These are phyloP conservation scores for Arion vulgaris DNA, from an alignment of 1,140 invertebrate species.

Conservation along the genomic window DNA sequence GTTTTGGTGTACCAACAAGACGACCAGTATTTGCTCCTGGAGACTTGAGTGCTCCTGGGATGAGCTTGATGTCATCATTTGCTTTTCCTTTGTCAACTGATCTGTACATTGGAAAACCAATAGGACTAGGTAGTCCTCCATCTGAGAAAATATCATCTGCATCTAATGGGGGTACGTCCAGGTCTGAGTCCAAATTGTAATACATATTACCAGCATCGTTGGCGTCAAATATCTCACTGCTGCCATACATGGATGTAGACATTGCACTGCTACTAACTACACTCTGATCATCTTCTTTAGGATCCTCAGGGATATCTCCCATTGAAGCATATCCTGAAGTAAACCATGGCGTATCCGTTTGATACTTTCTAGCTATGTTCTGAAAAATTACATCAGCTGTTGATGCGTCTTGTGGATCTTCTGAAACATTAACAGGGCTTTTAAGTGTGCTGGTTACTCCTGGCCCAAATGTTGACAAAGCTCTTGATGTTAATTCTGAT, in stretches of 20 bases:
- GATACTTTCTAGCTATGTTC: background rate
- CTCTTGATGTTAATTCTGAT: slow-evolving; percentile 24
- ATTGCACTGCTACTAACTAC: slow-evolving; percentile 50
- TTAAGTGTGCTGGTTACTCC: slow-evolving; percentile 12
- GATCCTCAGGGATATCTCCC: slow-evolving; percentile 45
- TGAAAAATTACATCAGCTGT: slow-evolving; percentile 16
- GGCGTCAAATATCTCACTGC: slow-evolving; percentile 55
- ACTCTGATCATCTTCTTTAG: slow-evolving; percentile 46
- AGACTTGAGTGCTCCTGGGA: slow-evolving; percentile 34
- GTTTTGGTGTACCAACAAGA: slow-evolving; percentile 11
- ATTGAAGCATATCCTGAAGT: slow-evolving; percentile 25
- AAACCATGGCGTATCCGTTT: background rate
- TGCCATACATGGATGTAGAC: slow-evolving; percentile 56
- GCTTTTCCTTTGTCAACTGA: slow-evolving; percentile 11
- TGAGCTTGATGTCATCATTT: slow-evolving; percentile 39
- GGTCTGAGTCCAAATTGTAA: slow-evolving; percentile 54
- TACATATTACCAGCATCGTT: slow-evolving; percentile 36
- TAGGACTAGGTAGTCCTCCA: slow-evolving; percentile 54
- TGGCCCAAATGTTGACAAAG: slow-evolving; percentile 27
- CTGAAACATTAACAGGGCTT: background rate
- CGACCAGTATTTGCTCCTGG: background rate
- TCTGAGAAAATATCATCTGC: slow-evolving; percentile 55
- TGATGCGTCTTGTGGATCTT: background rate
- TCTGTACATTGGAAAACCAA: slow-evolving; percentile 7
- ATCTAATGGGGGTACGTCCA: slow-evolving; percentile 55